Base-by-base conservation (phyloP, 2,113 vertebrate genomes). In the Anoura caudifer region DNA sequence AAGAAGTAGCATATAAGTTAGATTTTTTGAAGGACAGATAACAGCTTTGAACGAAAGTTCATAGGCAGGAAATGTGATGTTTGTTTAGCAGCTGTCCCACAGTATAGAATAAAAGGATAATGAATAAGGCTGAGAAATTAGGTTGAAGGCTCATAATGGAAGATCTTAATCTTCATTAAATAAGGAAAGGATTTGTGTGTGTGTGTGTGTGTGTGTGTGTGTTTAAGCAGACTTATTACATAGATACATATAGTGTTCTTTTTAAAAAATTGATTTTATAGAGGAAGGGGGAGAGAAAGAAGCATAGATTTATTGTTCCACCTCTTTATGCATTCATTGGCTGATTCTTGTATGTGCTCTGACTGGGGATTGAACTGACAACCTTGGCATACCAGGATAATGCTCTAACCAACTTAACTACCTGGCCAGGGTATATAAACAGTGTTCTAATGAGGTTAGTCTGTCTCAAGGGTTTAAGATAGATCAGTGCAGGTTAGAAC, bases 1-100 rank as follows among this genome's bases (percentile, higher is more conserved):
- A 90, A 83, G 80, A 96, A 83, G 54, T 81, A 12, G 11, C 45
- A 82, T 92, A 56, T 79, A 67, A 82, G n/a, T 95, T 90, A 83
- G 28, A 41, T 94, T 81, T 81, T 94, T 73, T 76, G 20, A 89
- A 86, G 63, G 50, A 72, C 33, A 41, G 69, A 22, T 87, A 90
- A 41, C 33, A 73, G 26, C n/a, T 88, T 88, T 91, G 47, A 87
- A 80, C 41, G 91, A 52, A 82, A 83, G 43, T 84, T 65, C n/a
- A 36, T 47, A 81, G 33, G 59, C 41, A 31, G 38, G 24, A 83
- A 87, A 41, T 56, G n/a, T 3, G 36, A 77, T 70, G 7, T 84
- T 88, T 67, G 26, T 79, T 91, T 14, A 83, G 12, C 36, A 67
- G 8, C 26, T 94, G 11, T 50, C 69, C n/a, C 93, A 5, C 86